A percentile compares a stretch with the other conserved stretches of the same genome.
Conservation (phyloP, 2,113 vertebrate genomes). For the Aphyosemion australe region DNA sequence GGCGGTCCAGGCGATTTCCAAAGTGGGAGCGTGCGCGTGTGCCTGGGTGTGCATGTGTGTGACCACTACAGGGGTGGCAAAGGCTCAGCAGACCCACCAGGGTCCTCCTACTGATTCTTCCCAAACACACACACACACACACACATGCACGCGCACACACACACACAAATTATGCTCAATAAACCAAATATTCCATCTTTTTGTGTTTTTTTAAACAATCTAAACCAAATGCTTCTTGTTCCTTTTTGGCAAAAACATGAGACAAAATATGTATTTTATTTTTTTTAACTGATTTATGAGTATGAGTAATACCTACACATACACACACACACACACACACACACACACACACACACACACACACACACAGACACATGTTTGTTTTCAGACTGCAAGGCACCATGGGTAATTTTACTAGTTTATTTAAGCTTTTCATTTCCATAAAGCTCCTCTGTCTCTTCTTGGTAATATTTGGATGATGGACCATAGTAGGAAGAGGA, state of each 20-base stretch:
- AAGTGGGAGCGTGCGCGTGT: conserved; percentile 9
- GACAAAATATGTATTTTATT: too few species aligned
- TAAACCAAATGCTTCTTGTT: too few species aligned
- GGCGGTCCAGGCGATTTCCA: too few species aligned
- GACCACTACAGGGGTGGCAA: conserved; percentile 41
- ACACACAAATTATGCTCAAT: too few species aligned
- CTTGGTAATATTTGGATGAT: not conserved
- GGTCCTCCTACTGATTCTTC: conserved; percentile 9
- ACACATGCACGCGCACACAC: not conserved
- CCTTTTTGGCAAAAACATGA: too few species aligned
- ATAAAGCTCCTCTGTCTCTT: conserved; percentile 5
- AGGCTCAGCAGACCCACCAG: conserved; percentile 45
- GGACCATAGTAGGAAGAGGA: conserved; percentile 6
- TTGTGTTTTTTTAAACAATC: too few species aligned
- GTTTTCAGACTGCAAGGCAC: conserved; percentile 36
- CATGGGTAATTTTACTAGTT: conserved; percentile 18
- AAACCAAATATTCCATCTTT: too few species aligned
- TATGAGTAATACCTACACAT: conserved; percentile 4
- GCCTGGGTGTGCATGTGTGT: conserved; percentile 19
- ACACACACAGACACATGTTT: conserved; percentile 18
- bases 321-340: conserved; percentile 12
- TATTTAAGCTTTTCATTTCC: conserved; percentile 19
- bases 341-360: conserved; percentile 23
- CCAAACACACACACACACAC: not conserved
- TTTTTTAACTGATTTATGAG: not conserved